phyloP scores from a whole-genome alignment of 2,888 invertebrate genomes.

The Sialis lutaria region DNA sequence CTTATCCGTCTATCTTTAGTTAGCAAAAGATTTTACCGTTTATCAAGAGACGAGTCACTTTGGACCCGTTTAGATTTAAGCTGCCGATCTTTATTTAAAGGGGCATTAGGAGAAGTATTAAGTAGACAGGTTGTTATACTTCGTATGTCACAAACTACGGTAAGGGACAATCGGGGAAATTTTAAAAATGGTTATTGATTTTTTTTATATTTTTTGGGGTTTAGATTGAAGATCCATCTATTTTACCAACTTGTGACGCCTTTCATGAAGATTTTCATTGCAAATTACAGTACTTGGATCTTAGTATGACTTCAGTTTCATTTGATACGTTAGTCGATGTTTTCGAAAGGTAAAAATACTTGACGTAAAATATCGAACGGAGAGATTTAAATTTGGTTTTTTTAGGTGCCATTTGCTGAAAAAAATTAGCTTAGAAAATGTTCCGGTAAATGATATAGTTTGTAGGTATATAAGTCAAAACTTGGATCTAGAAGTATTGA shows the following conservation, averaged over 20 bases:
- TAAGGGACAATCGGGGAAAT: constrained; percentile 21
- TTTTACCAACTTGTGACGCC: constrained; percentile 24
- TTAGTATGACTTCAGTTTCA: constrained; percentile 61
- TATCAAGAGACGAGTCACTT: constrained; percentile 67
- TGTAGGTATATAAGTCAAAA: constrained; percentile 51
- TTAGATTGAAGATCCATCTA: constrained; percentile 32
- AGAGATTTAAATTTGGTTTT: constrained; percentile 18
- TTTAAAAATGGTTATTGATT: neutral
- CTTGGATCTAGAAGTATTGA: constrained; percentile 54
- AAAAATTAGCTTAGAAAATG: constrained; percentile 74
- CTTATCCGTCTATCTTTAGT: constrained; percentile 55
- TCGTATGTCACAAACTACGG: constrained; percentile 64
- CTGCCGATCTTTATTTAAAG: constrained; percentile 43
- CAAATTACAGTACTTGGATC: constrained; percentile 68
- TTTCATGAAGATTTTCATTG: constrained; percentile 25
- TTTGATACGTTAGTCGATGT: constrained; percentile 27
- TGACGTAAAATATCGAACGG: too few relatives aligned
- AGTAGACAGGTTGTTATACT: constrained; percentile 60
- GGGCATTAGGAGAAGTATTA: constrained; percentile 58
- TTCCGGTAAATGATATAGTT: constrained; percentile 41
- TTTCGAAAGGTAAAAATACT: constrained; percentile 2
- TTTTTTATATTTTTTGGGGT: constrained; percentile 6
- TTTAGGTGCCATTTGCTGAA: constrained; percentile 48
- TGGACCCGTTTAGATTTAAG: constrained; percentile 76
- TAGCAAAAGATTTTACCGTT: constrained; percentile 60